Conservation (phyloP, 1,140 invertebrate species). For the Drosophila quadrilineata region DNA sequence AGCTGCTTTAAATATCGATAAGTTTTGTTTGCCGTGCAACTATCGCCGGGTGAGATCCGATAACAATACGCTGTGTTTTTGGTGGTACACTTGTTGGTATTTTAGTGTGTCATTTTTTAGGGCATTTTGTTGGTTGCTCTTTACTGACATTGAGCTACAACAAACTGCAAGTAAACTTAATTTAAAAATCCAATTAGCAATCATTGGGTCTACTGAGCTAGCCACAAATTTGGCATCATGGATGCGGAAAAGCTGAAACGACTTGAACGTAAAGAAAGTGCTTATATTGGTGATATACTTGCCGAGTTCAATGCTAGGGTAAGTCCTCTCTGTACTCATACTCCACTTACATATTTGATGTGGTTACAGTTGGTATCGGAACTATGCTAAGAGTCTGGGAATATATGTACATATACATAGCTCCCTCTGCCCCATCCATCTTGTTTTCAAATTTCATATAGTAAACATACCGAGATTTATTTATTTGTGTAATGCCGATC, state of each 20-base stretch:
- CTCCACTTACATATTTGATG: too few relatives aligned
- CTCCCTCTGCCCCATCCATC: too few relatives aligned
- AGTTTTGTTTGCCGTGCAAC: too few relatives aligned
- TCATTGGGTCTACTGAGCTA: background rate
- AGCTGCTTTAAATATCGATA: background rate
- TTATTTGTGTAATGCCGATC: too few relatives aligned
- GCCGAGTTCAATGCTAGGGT: slow-evolving; percentile 72
- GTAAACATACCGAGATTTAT: too few relatives aligned
- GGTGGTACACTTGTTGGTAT: slow-evolving; percentile 21
- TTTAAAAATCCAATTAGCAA: slow-evolving; percentile 39
- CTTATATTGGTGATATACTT: slow-evolving; percentile 54
- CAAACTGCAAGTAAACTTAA: slow-evolving; percentile 30
- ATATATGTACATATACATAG: background rate
- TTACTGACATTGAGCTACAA: slow-evolving; percentile 28
- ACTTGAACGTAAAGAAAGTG: slow-evolving; percentile 56
- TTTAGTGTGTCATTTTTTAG: background rate
- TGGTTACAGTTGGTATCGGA: too few relatives aligned
- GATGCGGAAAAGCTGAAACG: slow-evolving; percentile 63
- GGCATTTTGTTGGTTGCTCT: slow-evolving; percentile 13
- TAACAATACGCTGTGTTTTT: background rate
- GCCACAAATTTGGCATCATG: slow-evolving; percentile 52
- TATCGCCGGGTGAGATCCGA: background rate
- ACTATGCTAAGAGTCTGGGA: too few relatives aligned
- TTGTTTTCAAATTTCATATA: too few relatives aligned
- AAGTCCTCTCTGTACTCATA: slow-evolving; percentile 1